Conservation (phyloP, 1,140 invertebrate genomes). For the Sipha flava region DNA sequence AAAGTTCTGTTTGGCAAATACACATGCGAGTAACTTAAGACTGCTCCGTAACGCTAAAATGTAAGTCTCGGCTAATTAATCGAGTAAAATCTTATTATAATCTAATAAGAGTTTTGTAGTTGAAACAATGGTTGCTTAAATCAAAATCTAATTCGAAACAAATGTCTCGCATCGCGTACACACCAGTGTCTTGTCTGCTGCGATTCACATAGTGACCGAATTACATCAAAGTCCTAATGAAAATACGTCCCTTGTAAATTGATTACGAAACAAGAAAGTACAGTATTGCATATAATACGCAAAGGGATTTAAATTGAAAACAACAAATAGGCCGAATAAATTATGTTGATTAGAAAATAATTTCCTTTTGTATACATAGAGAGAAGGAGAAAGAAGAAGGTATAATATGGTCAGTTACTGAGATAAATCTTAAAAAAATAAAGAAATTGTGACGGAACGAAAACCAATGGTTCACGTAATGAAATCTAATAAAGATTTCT, state of each 20-base stretch:
- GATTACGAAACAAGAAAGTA: constrained; percentile 8
- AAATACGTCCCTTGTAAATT: constrained; percentile 8
- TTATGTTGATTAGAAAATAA: neutral
- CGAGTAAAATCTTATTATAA: neutral
- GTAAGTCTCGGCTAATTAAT: neutral
- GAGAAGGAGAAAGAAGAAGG: too few relatives aligned
- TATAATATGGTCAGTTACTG: too few relatives aligned
- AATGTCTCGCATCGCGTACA: neutral
- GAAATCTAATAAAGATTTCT: too few relatives aligned
- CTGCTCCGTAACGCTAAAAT: neutral
- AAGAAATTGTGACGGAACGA: too few relatives aligned
- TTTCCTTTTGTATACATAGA: too few relatives aligned
- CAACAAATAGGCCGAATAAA: neutral
- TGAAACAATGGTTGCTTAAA: neutral
- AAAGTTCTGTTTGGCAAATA: neutral
- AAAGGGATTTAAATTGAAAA: neutral
- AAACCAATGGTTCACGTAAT: too few relatives aligned
- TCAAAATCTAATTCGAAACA: neutral
- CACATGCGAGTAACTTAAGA: neutral
- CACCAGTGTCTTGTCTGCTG: neutral
- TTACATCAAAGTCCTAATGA: constrained; percentile 8
- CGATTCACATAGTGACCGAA: neutral
- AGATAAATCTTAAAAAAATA: too few relatives aligned
- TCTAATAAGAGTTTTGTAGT: neutral
- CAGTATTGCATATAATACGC: neutral